Evolutionary conservation across 1,140 invertebrate species (phyloP).

Genomic region (Portunus trituberculatus): DNA sequence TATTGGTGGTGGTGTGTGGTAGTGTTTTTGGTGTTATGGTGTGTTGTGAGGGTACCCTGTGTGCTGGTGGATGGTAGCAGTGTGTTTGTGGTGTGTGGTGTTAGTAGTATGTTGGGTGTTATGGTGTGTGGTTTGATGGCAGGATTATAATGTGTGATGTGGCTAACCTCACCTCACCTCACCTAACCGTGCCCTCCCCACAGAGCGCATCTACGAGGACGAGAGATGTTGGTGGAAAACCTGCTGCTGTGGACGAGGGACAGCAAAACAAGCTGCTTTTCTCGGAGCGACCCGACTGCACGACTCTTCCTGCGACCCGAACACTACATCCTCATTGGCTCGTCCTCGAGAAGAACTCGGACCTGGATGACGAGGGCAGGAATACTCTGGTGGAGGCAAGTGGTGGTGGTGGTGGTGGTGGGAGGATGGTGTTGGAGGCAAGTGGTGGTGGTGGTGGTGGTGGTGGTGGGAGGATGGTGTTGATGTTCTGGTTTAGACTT

Average conservation of each 20-base stretch:
- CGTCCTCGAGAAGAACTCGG: constrained; percentile 61
- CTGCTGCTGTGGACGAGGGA: constrained; percentile 97
- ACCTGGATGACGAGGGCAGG: constrained; percentile 77
- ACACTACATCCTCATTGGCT: constrained; percentile 75
- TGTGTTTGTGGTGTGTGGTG: too few relatives aligned
- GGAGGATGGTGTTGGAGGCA: not conserved
- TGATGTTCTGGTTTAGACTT: too few relatives aligned
- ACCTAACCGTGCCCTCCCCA: constrained; percentile 80
- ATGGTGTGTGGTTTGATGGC: too few relatives aligned
- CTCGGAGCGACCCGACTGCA: constrained; percentile 92
- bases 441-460: too few relatives aligned
- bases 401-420: not conserved
- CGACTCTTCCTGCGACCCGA: constrained; percentile 91
- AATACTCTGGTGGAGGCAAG: constrained; percentile 85
- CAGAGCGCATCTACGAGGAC: constrained; percentile 97
- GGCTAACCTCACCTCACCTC: not conserved
- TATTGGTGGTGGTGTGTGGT: too few relatives aligned
- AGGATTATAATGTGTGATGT: too few relatives aligned
- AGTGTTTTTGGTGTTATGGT: too few relatives aligned
- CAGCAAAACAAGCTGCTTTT: constrained; percentile 98
- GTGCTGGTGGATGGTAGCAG: too few relatives aligned
- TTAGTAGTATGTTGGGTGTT: too few relatives aligned
- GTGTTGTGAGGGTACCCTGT: too few relatives aligned
- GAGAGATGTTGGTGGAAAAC: constrained; percentile 98
- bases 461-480: too few relatives aligned